phyloP scores from a whole-genome alignment of 2,113 vertebrate species.

The Macaca fascicularis region DNA sequence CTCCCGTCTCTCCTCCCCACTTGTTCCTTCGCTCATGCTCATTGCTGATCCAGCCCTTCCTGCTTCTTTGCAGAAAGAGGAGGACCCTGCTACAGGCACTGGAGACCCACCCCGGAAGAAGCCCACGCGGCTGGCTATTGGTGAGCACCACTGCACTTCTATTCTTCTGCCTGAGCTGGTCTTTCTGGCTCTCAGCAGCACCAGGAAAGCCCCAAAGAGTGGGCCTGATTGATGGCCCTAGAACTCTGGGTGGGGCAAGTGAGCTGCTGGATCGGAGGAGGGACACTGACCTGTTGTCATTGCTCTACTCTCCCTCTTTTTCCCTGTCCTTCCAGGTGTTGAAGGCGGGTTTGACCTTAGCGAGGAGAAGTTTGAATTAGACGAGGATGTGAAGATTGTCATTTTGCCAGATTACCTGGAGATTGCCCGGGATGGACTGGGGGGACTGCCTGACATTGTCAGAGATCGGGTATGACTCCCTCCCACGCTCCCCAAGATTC shows the following conservation, averaged over 20 bases:
- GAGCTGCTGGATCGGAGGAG: not conserved
- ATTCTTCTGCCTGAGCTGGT: not conserved
- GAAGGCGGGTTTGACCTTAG: slow-evolving; percentile 97
- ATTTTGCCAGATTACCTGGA: slow-evolving; percentile 96
- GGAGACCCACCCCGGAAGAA: slow-evolving; percentile 98
- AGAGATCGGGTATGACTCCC: slow-evolving; percentile 91
- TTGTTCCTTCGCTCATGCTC: not conserved
- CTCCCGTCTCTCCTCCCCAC: accelerated
- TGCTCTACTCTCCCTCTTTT: not conserved
- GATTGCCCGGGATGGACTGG: slow-evolving; percentile 93
- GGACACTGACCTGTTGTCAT: accelerated
- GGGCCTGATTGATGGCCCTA: not conserved
- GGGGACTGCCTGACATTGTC: slow-evolving; percentile 93
- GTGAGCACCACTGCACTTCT: slow-evolving; percentile 74
- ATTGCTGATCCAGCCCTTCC: slow-evolving; percentile 8
- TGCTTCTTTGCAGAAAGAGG: slow-evolving; percentile 86
- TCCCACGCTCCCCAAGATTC: not conserved
- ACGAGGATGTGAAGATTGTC: slow-evolving; percentile 96
- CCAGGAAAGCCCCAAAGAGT: not conserved
- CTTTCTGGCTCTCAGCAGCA: not conserved
- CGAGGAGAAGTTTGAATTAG: slow-evolving; percentile 94
- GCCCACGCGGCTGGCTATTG: slow-evolving; percentile 97
- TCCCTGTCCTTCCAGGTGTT: slow-evolving; percentile 85
- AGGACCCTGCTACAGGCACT: slow-evolving; percentile 89
- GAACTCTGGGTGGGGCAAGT: not conserved